Percentiles rank a stretch among this genome's conserved stretches.
phyloP scores from a whole-genome alignment of 1,140 invertebrate species.

The Hyphantria cunea region DNA sequence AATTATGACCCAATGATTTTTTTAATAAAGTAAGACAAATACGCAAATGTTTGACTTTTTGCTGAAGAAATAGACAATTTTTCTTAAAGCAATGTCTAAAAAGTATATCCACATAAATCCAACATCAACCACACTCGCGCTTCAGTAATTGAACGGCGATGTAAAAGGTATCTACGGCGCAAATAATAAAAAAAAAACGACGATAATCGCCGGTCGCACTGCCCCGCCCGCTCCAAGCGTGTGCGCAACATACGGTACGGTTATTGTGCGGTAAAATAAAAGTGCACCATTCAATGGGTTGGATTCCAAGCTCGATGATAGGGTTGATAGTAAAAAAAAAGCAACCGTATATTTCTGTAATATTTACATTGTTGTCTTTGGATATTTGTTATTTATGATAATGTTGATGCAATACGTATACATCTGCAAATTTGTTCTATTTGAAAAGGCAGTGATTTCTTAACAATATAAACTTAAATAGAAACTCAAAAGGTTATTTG shows the following conservation, averaged over 20 bases:
- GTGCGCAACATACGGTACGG: slow-evolving; percentile 40
- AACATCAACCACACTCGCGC: slow-evolving; percentile 44
- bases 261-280: slow-evolving; percentile 67
- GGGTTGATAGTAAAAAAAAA: slow-evolving; percentile 10
- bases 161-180: slow-evolving; percentile 77
- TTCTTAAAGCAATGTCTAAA: neutral
- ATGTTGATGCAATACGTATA: too few species aligned
- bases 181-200: slow-evolving; percentile 62
- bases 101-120: slow-evolving; percentile 42
- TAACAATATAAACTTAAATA: too few species aligned
- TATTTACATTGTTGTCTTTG: too few species aligned
- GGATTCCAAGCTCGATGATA: slow-evolving; percentile 42
- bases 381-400: too few species aligned
- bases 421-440: too few species aligned
- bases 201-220: slow-evolving; percentile 68
- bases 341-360: too few species aligned
- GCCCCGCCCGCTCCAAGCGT: slow-evolving; percentile 49
- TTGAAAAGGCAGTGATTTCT: too few species aligned
- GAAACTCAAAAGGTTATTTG: too few species aligned
- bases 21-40: too few species aligned
- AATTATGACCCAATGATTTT: too few species aligned
- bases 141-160: slow-evolving; percentile 78
- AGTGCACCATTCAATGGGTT: slow-evolving; percentile 67
- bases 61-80: too few species aligned
- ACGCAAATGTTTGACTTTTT: too few species aligned